Conservation (phyloP, 2,888 invertebrate genomes). For the Lucinisca nassula region DNA sequence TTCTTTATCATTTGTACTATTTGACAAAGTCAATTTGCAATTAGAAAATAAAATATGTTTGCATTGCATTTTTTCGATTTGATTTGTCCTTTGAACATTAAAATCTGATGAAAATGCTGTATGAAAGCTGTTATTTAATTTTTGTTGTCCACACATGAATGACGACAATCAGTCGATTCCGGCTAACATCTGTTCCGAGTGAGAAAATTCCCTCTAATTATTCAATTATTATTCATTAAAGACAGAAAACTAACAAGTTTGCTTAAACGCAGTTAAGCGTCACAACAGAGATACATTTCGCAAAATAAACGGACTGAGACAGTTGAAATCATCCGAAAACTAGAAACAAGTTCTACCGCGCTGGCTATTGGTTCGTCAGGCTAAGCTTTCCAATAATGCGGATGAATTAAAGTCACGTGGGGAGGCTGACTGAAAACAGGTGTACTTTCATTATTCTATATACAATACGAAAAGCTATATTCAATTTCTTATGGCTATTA, state of each 20-base stretch:
- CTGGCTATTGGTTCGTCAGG: not conserved
- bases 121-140: constrained; percentile 6
- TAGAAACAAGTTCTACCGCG: not conserved
- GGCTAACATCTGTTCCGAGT: constrained; percentile 2
- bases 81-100: not conserved
- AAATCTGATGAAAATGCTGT: not conserved
- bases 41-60: too few species aligned
- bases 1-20: too few species aligned
- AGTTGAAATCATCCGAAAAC: constrained; percentile 14
- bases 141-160: not conserved
- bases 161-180: not conserved
- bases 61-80: too few species aligned
- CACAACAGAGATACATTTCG: constrained; percentile 4
- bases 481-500: constrained; percentile 67
- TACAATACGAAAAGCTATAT: constrained; percentile 72
- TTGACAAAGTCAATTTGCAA: too few species aligned
- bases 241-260: constrained; percentile 21
- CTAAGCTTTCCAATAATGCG: constrained; percentile 52
- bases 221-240: constrained; percentile 63
- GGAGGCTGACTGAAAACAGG: constrained; percentile 70
- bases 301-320: constrained; percentile 18
- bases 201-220: constrained; percentile 57
- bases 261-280: not conserved
- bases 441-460: constrained; percentile 71
- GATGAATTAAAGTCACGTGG: constrained; percentile 70